Base-by-base conservation (phyloP, 2,113 vertebrate genomes). In the Polyodon spathula region DNA sequence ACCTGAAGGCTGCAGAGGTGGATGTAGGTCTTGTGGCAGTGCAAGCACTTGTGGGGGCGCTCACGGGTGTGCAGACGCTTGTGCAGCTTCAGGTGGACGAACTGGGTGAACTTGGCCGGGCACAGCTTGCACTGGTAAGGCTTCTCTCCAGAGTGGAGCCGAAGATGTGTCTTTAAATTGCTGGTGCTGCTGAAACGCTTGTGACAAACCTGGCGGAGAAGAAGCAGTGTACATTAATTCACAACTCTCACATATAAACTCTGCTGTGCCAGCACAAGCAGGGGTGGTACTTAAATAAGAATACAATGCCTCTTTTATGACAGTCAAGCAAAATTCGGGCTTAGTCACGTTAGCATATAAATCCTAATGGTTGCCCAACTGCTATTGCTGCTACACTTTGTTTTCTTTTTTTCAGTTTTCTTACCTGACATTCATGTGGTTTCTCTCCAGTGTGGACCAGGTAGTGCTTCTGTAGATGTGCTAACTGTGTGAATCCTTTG, bases 381-480 rank as follows among this genome's bases (percentile, higher is more conserved):
- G 27, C 27, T 27, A 27, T 3, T 2, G 27, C 27, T 27, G 27
- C 2, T 27, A 27, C 27, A 27, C 3, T 27, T 27, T 27, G 27
- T 27, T 27, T 27, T 27, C 27, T 27, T 27, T 27, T 27, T 27
- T 27, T 27, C 40, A 40, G 16, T 9, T 50, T 15, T 14, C 77
- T 0, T 85, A 95, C 93, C 88, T 97, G 92, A 87, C 95, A 98
- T 72, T 93, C 89, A 1, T 98, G 90, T 57, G 93, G 94, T 63
- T 96, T 97, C 68, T 97, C 95, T 82, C 94, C 93, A 0, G 95
- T 98, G 78, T 97, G 93, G 63, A 96, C 94, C 86, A 96, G 84
- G 76, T 91, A 90, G 88, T 98, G 95, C 88, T 97, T 98, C 85
- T 98, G 95, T 74, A 97, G 87, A 73, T 98, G 95, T 71, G 95